Conservation (phyloP, 2,113 vertebrate genomes). For the Neolamprologus falcicula region DNA sequence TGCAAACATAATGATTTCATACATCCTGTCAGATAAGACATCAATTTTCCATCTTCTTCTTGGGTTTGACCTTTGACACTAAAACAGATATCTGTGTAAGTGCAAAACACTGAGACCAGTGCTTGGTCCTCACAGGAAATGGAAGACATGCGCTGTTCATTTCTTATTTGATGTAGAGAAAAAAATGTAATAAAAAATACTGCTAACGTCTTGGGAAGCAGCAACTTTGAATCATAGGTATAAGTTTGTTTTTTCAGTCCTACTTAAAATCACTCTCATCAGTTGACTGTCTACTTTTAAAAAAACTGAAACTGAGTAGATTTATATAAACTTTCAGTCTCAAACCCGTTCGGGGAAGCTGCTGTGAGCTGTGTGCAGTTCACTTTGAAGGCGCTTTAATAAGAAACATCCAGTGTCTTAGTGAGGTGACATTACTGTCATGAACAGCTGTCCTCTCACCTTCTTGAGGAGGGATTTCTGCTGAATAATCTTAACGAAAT, state of each 20-base stretch:
- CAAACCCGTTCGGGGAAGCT: neutral
- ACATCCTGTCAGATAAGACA: neutral
- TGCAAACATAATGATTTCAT: neutral
- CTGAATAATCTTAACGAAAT: slow-evolving; percentile 39
- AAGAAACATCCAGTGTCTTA: neutral
- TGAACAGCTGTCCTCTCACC: slow-evolving; percentile 15
- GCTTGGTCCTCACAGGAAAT: neutral
- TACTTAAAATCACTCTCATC: accelerated
- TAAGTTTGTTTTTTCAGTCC: neutral
- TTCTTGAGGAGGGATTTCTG: slow-evolving; percentile 35
- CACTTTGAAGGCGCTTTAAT: neutral
- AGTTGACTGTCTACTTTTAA: neutral
- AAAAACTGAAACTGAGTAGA: neutral
- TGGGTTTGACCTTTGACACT: neutral
- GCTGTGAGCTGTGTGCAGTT: neutral
- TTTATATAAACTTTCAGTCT: neutral
- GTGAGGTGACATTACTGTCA: neutral
- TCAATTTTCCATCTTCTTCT: neutral
- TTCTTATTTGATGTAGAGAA: neutral
- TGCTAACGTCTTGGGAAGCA: neutral
- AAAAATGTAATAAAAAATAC: neutral
- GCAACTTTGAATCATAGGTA: neutral
- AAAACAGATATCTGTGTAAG: neutral
- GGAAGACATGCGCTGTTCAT: neutral
- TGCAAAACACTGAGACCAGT: neutral